These are phyloP conservation scores for Tyrophagus putrescentiae DNA, from an alignment of 1,140 invertebrate genomes.

Conservation along the genomic window DNA sequence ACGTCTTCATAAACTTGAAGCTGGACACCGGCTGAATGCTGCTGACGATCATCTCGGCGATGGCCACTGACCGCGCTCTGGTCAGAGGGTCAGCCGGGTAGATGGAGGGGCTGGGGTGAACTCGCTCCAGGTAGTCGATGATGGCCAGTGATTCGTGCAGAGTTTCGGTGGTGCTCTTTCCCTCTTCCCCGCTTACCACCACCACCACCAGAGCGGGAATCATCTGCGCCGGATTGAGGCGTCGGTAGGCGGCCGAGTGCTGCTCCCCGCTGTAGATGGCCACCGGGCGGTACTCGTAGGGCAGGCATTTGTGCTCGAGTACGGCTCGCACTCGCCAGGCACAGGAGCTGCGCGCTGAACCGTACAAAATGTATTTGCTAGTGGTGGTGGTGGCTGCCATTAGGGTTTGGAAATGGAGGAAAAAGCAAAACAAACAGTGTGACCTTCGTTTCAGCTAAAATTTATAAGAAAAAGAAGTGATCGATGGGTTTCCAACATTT, in stretches of 20 bases:
- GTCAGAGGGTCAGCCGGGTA: constrained; percentile 69
- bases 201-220: constrained; percentile 75
- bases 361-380: no score
- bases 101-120: constrained; percentile 59
- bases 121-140: constrained; percentile 84
- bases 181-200: constrained; percentile 53
- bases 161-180: no score
- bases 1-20: constrained; percentile 60
- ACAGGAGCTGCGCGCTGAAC: constrained; percentile 35
- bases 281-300: constrained; percentile 80
- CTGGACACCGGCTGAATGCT: constrained; percentile 94
- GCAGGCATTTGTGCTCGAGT: constrained; percentile 80
- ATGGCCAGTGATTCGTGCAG: constrained; percentile 51
- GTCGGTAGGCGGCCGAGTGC: constrained; percentile 68
- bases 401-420: no score
- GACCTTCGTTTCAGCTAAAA: no score
- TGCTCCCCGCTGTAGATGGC: constrained; percentile 61
- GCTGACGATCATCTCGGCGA: constrained; percentile 67
- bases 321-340: constrained; percentile 35
- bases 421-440: no score
- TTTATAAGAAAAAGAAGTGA: no score
- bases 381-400: no score
- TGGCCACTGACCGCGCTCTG: constrained; percentile 60
- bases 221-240: constrained; percentile 82
- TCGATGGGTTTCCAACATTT: no score